Conservation (phyloP, 2,888 invertebrate species). For the Caenorhabditis becei region DNA sequence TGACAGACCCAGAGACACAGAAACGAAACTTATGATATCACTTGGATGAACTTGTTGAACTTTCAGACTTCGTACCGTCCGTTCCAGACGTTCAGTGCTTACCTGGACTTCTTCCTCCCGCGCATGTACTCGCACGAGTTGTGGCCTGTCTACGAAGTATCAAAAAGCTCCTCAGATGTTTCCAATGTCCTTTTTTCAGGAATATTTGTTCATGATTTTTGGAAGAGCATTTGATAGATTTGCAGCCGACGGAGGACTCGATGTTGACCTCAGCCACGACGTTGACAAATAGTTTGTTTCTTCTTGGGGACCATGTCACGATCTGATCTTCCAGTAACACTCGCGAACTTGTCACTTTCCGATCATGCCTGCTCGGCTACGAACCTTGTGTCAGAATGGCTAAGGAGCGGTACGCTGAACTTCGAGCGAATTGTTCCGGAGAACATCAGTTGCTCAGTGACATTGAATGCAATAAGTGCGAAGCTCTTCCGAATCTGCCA, state of each 20-base stretch:
- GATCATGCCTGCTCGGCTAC: constrained; percentile 66
- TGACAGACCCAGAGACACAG: constrained; percentile 2
- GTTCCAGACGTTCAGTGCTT: constrained; percentile 58
- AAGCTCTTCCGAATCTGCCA: too few species aligned
- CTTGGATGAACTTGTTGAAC: not conserved
- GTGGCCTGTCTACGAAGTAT: constrained; percentile 10
- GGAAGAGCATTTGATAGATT: constrained; percentile 51
- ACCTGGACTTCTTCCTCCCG: constrained; percentile 57
- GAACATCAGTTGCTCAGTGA: constrained; percentile 56
- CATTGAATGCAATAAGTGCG: constrained; percentile 64
- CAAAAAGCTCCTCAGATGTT: not conserved
- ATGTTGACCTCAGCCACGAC: constrained; percentile 22
- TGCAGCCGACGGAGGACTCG: constrained; percentile 33
- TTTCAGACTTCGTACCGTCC: constrained; percentile 62
- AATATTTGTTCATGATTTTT: constrained; percentile 54
- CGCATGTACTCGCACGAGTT: constrained; percentile 41
- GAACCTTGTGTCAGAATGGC: constrained; percentile 66
- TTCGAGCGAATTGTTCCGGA: constrained; percentile 56
- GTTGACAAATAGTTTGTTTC: constrained; percentile 35
- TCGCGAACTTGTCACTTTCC: constrained; percentile 35
- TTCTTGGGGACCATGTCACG: not conserved
- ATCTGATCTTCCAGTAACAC: constrained; percentile 38
- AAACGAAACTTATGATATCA: not conserved
- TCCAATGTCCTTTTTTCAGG: constrained; percentile 30
- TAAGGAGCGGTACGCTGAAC: constrained; percentile 43